A percentile compares a stretch with the other conserved stretches of the same genome.
Evolutionary conservation across 2,888 invertebrate genomes (phyloP).

Genomic region (Macrophya annulata): DNA sequence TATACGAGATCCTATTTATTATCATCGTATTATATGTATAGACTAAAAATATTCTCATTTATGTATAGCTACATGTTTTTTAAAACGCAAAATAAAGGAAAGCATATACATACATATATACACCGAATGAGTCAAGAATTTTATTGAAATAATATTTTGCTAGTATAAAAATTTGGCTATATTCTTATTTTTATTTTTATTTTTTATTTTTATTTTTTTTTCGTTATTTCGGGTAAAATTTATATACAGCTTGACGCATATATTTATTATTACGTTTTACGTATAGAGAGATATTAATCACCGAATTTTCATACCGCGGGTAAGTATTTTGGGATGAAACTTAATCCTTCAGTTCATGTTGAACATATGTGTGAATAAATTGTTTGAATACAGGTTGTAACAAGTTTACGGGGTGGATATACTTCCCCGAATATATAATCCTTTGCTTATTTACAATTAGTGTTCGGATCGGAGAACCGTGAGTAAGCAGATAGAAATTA

Average conservation of each 20-base stretch:
- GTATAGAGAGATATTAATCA: not conserved
- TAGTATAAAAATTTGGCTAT: not conserved
- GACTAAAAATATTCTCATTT: conserved; percentile 1
- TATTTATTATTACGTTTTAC: not conserved
- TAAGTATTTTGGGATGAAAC: not conserved
- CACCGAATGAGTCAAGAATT: not conserved
- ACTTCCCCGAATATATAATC: not conserved
- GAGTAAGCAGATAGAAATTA: not conserved
- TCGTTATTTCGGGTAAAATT: not conserved
- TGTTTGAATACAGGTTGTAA: not conserved
- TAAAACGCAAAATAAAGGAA: not conserved
- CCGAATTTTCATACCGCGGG: not conserved
- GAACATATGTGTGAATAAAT: not conserved
- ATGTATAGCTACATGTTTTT: not conserved
- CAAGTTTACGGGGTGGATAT: not conserved
- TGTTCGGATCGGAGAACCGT: not conserved
- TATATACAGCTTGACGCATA: not conserved
- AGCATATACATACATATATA: no score
- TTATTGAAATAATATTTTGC: no score
- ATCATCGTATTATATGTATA: not conserved
- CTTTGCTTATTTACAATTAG: conserved; percentile 23
- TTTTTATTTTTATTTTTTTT: not conserved
- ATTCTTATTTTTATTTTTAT: not conserved
- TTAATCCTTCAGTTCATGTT: not conserved
- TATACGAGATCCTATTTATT: not conserved